Base-by-base conservation (phyloP, 2,113 vertebrate species). In the Patagioenas fasciata region DNA sequence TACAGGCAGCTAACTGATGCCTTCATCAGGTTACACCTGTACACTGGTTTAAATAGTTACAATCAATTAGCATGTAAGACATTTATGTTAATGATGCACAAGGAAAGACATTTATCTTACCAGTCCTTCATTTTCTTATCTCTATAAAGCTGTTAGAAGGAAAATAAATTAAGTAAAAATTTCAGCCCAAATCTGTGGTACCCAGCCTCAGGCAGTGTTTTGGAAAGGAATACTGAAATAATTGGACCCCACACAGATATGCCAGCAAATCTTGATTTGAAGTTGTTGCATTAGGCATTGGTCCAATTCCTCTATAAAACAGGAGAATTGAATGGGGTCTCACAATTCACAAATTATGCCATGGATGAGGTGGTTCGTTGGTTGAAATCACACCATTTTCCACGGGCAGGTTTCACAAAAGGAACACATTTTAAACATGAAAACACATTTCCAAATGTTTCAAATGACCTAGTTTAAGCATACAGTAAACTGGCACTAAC, bases 241-340 rank as follows among this genome's bases (percentile, higher is more conserved):
- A 95, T 70, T 89, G 86, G 66, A 85, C 61, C 44, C 44, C 93
- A 89, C 73, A 94, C 24, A 75, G 20, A 36, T 72, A 80, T 7
- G 31, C 20, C 66, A 91, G 79, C 65, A 95, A 85, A 83, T 83
- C 50, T 83, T 85, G 32, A 93, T 91, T 91, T 88, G 85, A 94
- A 85, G 67, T 23, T 89, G 82, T 80, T 94, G 34, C 32, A 24
- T 62, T 85, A 89, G 93, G 81, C 62, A 2, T 61, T 14, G 32
- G 54, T 81, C 78, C 81, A 92, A 72, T 21, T 57, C 40, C 14
- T 77, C 56, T 56, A 42, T 51, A 91, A 93, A 87, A 79, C 6
- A n/a, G 26, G 14, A 77, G n/a, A 94, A 69, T 15, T 23, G 17
- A 86, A 93, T 48, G 67, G 79, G 36, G 26, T 54, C 57, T 80